These are phyloP conservation scores for Aricia artaxerxes DNA, from an alignment of 2,888 invertebrate species.

Conservation along the genomic window DNA sequence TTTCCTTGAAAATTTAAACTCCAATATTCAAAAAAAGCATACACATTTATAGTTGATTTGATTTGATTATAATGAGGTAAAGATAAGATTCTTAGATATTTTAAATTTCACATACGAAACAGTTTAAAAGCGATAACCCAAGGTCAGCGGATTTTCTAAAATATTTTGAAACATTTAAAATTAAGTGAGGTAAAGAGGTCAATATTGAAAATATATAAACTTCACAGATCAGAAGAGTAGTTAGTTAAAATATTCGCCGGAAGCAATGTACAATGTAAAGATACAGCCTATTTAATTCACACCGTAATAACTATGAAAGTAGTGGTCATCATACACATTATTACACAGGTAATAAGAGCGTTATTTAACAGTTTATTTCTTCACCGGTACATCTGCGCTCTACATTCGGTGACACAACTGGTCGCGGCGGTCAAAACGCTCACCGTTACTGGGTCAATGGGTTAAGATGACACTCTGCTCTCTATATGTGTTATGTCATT, in stretches of 20 bases:
- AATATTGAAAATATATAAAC: not conserved
- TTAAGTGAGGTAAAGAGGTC: no score
- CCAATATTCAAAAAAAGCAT: no score
- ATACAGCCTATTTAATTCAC: not conserved
- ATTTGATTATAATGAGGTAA: no score
- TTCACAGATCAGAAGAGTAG: not conserved
- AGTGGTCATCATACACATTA: not conserved
- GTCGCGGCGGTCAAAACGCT: not conserved
- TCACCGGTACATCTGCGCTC: not conserved
- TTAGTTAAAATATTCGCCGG: no score
- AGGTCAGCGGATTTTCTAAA: no score
- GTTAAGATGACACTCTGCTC: not conserved
- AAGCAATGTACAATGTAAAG: no score
- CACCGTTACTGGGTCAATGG: not conserved
- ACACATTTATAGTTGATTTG: no score
- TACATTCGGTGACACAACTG: not conserved
- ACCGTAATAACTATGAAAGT: not conserved
- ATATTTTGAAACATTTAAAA: no score
- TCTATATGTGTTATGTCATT: not conserved
- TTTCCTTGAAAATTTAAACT: no score
- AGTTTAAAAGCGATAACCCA: no score
- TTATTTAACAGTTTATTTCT: not conserved
- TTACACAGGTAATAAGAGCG: not conserved
- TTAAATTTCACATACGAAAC: no score
- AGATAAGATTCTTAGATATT: no score